A percentile compares a stretch with the other conserved stretches of the same genome.
phyloP scores from a whole-genome alignment of 2,797 vertebrate species.

The Helostoma temminkii region DNA sequence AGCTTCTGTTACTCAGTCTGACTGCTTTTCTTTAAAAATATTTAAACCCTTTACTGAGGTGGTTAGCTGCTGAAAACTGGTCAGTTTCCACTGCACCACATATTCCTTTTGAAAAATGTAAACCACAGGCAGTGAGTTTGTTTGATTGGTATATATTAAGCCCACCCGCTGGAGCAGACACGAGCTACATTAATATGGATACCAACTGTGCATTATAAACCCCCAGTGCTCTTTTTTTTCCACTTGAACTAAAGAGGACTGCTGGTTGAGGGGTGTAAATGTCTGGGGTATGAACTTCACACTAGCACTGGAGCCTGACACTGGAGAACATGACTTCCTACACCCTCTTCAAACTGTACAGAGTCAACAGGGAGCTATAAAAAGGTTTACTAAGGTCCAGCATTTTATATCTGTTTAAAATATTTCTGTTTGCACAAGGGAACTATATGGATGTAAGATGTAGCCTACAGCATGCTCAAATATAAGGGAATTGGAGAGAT shows the following conservation, averaged over 20 bases:
- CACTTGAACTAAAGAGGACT: slow-evolving; percentile 30
- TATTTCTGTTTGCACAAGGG: slow-evolving; percentile 45
- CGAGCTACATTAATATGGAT: slow-evolving; percentile 31
- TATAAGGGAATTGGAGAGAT: slow-evolving; percentile 42
- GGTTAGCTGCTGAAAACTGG: slow-evolving; percentile 26
- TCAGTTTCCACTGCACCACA: slow-evolving; percentile 15
- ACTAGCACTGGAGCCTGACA: slow-evolving; percentile 33
- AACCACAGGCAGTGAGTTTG: slow-evolving; percentile 19
- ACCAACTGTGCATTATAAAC: slow-evolving; percentile 29
- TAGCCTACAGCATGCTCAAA: slow-evolving; percentile 55
- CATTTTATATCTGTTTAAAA: slow-evolving; percentile 50
- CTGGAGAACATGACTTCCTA: slow-evolving; percentile 23
- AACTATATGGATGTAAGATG: slow-evolving; percentile 46
- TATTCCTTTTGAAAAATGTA: slow-evolving; percentile 38
- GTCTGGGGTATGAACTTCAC: slow-evolving; percentile 20
- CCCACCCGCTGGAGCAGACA: slow-evolving; percentile 26
- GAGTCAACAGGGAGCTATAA: slow-evolving; percentile 45
- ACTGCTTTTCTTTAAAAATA: slow-evolving; percentile 18
- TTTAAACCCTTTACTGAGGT: slow-evolving; percentile 20
- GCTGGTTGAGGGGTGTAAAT: slow-evolving; percentile 33
- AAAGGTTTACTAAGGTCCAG: slow-evolving; percentile 35
- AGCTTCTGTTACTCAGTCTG: slow-evolving; percentile 18
- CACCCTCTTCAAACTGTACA: slow-evolving; percentile 32
- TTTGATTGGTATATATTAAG: slow-evolving; percentile 37
- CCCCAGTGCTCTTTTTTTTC: slow-evolving; percentile 39